These are phyloP conservation scores for Brachionus plicatilis DNA, from an alignment of 1,140 invertebrate species.

Conservation along the genomic window DNA sequence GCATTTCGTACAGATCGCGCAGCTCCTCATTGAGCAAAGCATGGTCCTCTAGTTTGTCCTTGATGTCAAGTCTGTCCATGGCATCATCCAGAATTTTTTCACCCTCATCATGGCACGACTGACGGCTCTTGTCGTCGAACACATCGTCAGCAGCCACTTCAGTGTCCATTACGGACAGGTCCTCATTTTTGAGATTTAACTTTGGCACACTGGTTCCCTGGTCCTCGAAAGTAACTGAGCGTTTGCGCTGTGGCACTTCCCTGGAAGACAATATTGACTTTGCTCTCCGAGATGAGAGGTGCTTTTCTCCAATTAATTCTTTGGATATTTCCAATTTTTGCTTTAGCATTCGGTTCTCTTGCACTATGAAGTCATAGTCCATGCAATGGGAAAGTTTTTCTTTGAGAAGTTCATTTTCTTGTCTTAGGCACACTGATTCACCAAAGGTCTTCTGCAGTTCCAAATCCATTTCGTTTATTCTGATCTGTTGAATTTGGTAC, in stretches of 20 bases:
- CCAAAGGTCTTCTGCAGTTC: not conserved
- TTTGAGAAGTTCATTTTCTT: slow-evolving; percentile 18
- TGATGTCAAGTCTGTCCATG: not conserved
- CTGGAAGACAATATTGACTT: not conserved
- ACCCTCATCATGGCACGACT: not conserved
- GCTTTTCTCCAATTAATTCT: slow-evolving; percentile 25
- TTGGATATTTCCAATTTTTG: slow-evolving; percentile 33
- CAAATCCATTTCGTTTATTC: slow-evolving; percentile 23
- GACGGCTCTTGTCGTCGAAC: slow-evolving; percentile 8
- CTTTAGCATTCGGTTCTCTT: slow-evolving; percentile 21
- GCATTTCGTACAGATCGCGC: slow-evolving; percentile 28
- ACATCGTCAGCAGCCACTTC: not conserved
- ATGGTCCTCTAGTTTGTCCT: slow-evolving; percentile 15
- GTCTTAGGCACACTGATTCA: slow-evolving; percentile 1
- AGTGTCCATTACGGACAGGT: not conserved
- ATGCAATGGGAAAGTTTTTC: slow-evolving; percentile 18
- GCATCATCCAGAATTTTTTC: slow-evolving; percentile 20
- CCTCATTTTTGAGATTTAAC: not conserved
- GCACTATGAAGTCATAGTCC: slow-evolving; percentile 37
- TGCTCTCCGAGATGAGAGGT: not conserved
- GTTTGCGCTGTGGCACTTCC: not conserved
- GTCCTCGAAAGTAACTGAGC: slow-evolving; percentile 31
- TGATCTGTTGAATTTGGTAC: not conserved
- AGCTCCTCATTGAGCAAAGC: not conserved
- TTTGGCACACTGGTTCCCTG: not conserved